Evolutionary conservation across 1,140 invertebrate genomes (phyloP), one percentile per base, ranked within the genome.

Genomic region (Drosophila parabipectinata): DNA sequence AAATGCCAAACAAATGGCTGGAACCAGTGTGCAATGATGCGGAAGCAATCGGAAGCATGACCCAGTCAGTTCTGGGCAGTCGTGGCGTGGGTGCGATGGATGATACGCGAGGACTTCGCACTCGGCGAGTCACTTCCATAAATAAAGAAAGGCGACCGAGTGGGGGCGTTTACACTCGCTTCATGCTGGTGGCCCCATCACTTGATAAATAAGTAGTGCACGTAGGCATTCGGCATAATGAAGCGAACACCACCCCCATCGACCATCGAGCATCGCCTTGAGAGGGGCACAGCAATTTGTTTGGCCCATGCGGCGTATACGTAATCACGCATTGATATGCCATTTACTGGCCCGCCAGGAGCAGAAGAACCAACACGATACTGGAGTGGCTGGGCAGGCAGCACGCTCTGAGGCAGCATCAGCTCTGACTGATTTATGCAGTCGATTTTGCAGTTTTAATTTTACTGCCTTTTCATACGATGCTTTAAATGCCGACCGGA

Each of bases 171-270:
- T 14, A 12, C 9, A 24, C 3, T 3, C 7, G 57, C 12, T 14
- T 60, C 45, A 44, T 39, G 45, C 77, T 76, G 62, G 74, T 69
- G 24, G 79, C 79, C 73, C 81, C 81, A 85, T 87, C 82, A 75
- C 81, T 85, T 81, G 78, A 82, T 85, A 85, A 85, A 85, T 85
- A 85, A 87, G 81, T 85, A 85, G 81, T 85, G 81, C 81, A 87
- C 81, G 81, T 87, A 87, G 82, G 82, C 78, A 81, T 85, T 85
- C 74, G 77, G 82, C 64, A 85, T 85, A 85, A 85, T 85, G 74
- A 87, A 85, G 78, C 69, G 74, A 63, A 63, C 62, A 21, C 56
- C 44, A 41, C 58, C 54, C 26, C 26, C 26, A 28, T 6, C 26
- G 21, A 1, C 26, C 26, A 28, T 28, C 26, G 26, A 28, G 5